phyloP scores from a whole-genome alignment of 2,113 vertebrate species.

The Mixornis gularis region DNA sequence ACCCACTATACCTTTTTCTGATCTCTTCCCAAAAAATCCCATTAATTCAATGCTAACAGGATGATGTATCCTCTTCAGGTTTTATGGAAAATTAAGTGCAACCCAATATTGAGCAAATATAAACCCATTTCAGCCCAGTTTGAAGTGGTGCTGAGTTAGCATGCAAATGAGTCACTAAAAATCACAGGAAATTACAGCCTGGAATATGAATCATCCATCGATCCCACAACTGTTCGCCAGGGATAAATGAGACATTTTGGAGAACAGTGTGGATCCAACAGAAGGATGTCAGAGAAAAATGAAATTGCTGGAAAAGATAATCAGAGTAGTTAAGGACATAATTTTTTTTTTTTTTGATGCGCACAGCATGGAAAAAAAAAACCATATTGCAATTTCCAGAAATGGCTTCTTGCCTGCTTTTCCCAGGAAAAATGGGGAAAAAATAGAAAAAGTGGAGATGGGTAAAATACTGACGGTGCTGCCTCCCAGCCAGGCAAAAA shows the following conservation, averaged over 20 bases:
- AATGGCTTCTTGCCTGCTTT: neutral
- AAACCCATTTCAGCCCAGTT: neutral
- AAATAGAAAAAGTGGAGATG: neutral
- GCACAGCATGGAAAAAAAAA: neutral
- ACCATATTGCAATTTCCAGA: neutral
- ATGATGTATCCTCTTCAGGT: neutral
- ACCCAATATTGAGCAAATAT: neutral
- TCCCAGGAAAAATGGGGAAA: neutral
- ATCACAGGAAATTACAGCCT: conserved; percentile 32
- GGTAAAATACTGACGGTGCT: neutral
- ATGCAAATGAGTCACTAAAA: conserved; percentile 35
- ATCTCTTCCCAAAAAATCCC: neutral
- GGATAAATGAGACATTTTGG: neutral
- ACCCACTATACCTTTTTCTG: accelerated
- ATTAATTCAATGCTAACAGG: neutral
- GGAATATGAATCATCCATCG: conserved; percentile 12
- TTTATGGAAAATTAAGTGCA: neutral
- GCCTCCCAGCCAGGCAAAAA: neutral
- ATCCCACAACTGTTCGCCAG: neutral
- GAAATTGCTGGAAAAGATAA: neutral
- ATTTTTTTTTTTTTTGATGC: neutral
- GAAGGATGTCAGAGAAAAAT: neutral
- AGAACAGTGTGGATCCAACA: neutral
- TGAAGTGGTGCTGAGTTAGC: conserved; percentile 27
- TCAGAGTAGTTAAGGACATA: neutral